Evolutionary conservation across 2,113 vertebrate species (phyloP), one percentile per base, ranked within the genome.

Genomic region (Pelvicachromis taeniatus): DNA sequence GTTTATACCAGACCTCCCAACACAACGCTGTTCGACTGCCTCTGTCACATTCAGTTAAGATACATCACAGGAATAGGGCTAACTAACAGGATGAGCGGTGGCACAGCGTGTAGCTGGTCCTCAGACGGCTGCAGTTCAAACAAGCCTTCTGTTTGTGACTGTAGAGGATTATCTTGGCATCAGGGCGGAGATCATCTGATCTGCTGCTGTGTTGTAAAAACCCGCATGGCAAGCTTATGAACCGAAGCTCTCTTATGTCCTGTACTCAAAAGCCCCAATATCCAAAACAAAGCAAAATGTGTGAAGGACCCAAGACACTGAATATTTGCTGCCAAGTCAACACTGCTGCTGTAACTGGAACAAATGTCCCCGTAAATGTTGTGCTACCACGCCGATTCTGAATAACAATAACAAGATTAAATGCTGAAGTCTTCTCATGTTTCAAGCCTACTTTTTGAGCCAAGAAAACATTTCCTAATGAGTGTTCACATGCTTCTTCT

Each of bases 1-100:
- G 91, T 95, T 94, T 95, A 90, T 31, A 50, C 50, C 86, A 92
- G 90, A 92, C 54, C 85, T 89, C 65, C 85, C 81, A 35, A 68
- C 14, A 52, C 79, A 50, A 80, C 40, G 5, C 8, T 50, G 7
- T 80, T 52, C 31, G 14, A 91, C 79, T 86, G 84, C 84, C 53
- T 42, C 14, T 75, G 56, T 33, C 6, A 79, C 63, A 90, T 91
- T 81, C 23, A 55, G 50, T 92, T 79, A 88, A 85, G 61, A 85
- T 78, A 50, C 82, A 81, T 91, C 40, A 84, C 29, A 90, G 21
- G 59, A 86, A 81, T 78, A 77, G 63, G 68, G 59, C 77, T 21
- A 48, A 38, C 10, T 88, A 91, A 90, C 7, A 79, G 78, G 65
- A 89, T 89, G 80, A 83, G 53, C 6, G 2, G 35, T 2, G 10